Base-by-base conservation (phyloP, 64 coral and sea anemone species). In the Montipora foliosa region DNA sequence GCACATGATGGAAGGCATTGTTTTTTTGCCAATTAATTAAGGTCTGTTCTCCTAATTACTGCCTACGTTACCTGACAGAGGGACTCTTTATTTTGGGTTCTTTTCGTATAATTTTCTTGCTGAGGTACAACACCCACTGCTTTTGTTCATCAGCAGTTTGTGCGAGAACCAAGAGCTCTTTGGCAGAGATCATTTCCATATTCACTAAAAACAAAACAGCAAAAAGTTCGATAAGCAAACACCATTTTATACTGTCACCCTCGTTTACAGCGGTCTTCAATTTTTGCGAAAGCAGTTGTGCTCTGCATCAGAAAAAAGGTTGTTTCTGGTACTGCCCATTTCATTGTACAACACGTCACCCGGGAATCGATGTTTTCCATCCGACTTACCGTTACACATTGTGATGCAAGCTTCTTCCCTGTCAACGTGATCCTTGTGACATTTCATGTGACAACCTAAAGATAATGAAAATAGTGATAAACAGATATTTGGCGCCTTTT, bases 391-490 rank as follows among this genome's bases (percentile, higher is more conserved):
- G 57, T 94, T 94, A 64, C 97, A 99, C 64, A 90, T 87, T 47
- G 19, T 82, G 58, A 99, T 89, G 70, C 97, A 99, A 21, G 95
- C 95, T 58, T 99, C 97, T 94, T 99, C 97, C 81, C 97, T 88
- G 58, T 99, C 95, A 5, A 99, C 95, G 45, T 99, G 97, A 80
- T 99, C 97, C 85, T 99, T 99, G 44, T 99, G 97, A 64, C 91
- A 92, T 78, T 99, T 99, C 81, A 99, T 84, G 77, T 96, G 97
- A 87, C 97, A 99, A 64, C 95, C 97, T 99, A 24, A 15, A 14
- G 14, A 64, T 14, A 19, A 64, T 64, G 4, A 64, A 14, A 5
- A 15, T 14, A 64, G 8, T 15, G 13, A 57, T 11, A 57, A 57
- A 57, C 37, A 57, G 10, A 57, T 11, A 8, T 11, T 2, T 2